These are phyloP conservation scores for Baccha elongata DNA, from an alignment of 2,888 invertebrate species.

Conservation along the genomic window DNA sequence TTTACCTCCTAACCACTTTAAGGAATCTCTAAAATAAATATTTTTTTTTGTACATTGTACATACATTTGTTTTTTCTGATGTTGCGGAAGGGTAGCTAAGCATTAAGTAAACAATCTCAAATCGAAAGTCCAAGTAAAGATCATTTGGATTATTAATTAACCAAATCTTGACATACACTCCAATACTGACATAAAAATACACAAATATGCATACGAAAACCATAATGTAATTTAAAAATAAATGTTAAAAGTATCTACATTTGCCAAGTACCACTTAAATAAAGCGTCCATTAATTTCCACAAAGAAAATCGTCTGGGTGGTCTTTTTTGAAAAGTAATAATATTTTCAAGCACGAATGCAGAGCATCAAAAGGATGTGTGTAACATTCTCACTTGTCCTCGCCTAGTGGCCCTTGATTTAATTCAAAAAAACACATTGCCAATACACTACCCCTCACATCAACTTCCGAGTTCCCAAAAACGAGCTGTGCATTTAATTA, in stretches of 20 bases:
- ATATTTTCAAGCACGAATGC: constrained; percentile 45
- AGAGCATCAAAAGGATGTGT: constrained; percentile 55
- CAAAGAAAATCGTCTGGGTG: constrained; percentile 36
- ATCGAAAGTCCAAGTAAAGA: too few relatives aligned
- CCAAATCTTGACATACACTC: too few relatives aligned
- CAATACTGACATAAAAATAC: too few relatives aligned
- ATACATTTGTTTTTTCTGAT: too few relatives aligned
- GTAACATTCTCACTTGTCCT: constrained; percentile 5
- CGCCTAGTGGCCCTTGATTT: constrained; percentile 19
- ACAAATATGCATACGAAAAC: too few relatives aligned
- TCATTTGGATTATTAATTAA: too few relatives aligned
- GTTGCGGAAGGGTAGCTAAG: too few relatives aligned
- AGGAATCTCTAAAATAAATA: too few relatives aligned
- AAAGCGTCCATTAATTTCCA: neutral
- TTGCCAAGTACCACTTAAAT: too few relatives aligned
- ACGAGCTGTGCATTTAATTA: constrained; percentile 10
- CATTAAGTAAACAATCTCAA: too few relatives aligned
- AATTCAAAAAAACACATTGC: constrained; percentile 34
- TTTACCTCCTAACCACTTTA: too few relatives aligned
- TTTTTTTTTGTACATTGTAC: too few relatives aligned
- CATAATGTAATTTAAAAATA: neutral
- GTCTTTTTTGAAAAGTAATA: constrained; percentile 12
- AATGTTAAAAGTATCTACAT: neutral
- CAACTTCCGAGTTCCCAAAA: neutral
- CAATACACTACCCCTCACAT: neutral